Evolutionary conservation across 1,140 invertebrate species (phyloP).

Genomic region (Fopius arisanus): DNA sequence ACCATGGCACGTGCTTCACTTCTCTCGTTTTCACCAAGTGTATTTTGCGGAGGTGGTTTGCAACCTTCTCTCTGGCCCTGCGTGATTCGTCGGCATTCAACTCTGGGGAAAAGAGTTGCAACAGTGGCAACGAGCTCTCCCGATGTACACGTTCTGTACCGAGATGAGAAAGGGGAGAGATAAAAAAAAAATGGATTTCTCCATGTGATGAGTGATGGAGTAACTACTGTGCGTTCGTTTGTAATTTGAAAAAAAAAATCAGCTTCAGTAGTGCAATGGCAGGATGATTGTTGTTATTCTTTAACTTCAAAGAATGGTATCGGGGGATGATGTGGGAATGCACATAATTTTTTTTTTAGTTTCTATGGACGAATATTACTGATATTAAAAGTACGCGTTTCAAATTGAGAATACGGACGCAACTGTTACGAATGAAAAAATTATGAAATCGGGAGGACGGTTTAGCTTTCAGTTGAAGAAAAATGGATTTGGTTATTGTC

Average conservation of each 20-base stretch:
- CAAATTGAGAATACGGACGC: too few species aligned
- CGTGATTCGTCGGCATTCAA: slow-evolving; percentile 6
- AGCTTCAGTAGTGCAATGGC: neutral
- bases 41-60: slow-evolving; percentile 19
- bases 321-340: too few species aligned
- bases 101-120: neutral
- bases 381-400: too few species aligned
- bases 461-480: too few species aligned
- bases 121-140: slow-evolving; percentile 12
- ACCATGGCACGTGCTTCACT: slow-evolving; percentile 28
- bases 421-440: too few species aligned
- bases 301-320: too few species aligned
- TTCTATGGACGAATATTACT: too few species aligned
- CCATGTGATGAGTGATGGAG: neutral
- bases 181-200: neutral
- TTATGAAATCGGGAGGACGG: too few species aligned
- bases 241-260: slow-evolving; percentile 2
- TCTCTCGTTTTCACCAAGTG: neutral
- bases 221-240: neutral
- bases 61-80: slow-evolving; percentile 23
- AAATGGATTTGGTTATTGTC: too few species aligned
- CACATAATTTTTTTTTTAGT: too few species aligned
- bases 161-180: neutral
- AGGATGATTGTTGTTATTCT: too few species aligned
- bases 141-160: neutral